A percentile compares a stretch with the other conserved stretches of the same genome.
Conservation (phyloP, 2,113 vertebrate species). For the Aldabrachelys gigantea region DNA sequence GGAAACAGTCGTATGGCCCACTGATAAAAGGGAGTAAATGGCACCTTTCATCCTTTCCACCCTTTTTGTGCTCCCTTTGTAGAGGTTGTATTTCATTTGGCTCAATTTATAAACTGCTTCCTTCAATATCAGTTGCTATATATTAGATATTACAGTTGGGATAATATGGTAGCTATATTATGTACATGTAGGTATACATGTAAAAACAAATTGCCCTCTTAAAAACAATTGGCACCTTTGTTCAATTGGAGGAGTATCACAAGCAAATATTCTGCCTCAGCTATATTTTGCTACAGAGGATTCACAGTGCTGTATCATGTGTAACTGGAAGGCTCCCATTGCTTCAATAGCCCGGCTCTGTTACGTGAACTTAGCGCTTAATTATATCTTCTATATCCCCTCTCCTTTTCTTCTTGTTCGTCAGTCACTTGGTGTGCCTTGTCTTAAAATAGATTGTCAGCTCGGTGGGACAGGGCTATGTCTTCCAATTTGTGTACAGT, state of each 20-base stretch:
- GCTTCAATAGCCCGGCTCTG: background rate
- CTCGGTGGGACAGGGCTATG: background rate
- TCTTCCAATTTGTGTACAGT: background rate
- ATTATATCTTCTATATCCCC: background rate
- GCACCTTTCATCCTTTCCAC: background rate
- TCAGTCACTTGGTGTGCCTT: background rate
- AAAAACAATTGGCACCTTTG: background rate
- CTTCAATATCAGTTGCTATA: background rate
- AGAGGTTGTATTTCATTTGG: background rate
- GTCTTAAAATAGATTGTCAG: background rate
- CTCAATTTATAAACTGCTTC: background rate
- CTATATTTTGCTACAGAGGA: background rate
- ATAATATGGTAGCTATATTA: background rate
- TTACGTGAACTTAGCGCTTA: background rate
- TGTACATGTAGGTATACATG: background rate
- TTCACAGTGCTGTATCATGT: background rate
- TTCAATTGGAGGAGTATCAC: background rate
- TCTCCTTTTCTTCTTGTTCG: accelerated
- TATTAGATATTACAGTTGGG: background rate
- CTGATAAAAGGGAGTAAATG: background rate
- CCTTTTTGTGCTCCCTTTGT: background rate
- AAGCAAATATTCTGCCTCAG: background rate
- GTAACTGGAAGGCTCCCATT: background rate
- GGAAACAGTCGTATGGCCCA: background rate
- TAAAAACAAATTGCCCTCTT: background rate